A percentile compares a stretch with the other conserved stretches of the same genome.
Evolutionary conservation across 2,797 vertebrate genomes (phyloP).

Genomic region (Hozukius guyotensis): DNA sequence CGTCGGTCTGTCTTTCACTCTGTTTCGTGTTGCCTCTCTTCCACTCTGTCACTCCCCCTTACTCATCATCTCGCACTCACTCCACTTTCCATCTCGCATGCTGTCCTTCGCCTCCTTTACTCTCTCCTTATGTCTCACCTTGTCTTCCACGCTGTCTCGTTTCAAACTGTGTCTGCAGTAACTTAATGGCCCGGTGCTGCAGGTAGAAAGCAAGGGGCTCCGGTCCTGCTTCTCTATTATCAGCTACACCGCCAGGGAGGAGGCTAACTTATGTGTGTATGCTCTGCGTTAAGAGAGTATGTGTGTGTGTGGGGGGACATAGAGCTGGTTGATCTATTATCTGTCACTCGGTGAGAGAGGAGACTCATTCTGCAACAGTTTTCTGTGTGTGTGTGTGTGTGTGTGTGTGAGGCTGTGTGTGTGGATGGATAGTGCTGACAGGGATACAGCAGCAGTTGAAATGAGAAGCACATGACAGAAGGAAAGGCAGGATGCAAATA

Average conservation of each 20-base stretch:
- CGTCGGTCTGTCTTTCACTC: background rate
- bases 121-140: background rate
- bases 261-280: constrained; percentile 1
- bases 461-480: constrained; percentile 3
- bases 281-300: background rate
- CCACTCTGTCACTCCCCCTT: background rate
- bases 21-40: constrained; percentile 1
- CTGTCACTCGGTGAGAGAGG: constrained; percentile 9
- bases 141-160: background rate
- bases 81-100: background rate
- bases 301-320: background rate
- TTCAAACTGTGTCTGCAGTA: constrained; percentile 32
- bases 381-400: background rate
- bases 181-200: constrained; percentile 40
- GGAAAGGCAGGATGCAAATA: background rate
- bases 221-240: constrained; percentile 27
- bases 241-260: background rate
- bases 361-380: constrained; percentile 17
- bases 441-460: constrained; percentile 6
- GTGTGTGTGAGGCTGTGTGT: background rate
- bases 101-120: constrained; percentile 2
- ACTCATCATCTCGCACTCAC: background rate
- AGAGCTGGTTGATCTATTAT: constrained; percentile 32
- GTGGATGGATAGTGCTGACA: background rate
- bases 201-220: constrained; percentile 15